Conservation (phyloP, 1,140 invertebrate genomes). For the Drepana arcuata region DNA sequence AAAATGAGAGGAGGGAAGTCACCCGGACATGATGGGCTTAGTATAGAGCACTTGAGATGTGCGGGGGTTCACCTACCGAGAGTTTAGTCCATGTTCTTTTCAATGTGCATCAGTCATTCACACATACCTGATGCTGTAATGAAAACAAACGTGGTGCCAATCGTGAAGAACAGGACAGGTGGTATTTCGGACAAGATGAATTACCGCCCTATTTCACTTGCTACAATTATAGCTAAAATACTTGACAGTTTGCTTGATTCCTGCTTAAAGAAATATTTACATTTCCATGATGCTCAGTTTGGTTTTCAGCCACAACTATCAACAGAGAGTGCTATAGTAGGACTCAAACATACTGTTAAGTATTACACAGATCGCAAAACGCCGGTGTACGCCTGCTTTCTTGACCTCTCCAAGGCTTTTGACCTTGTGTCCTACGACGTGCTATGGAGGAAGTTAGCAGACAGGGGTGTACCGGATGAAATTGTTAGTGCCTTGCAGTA, state of each 20-base stretch:
- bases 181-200: neutral
- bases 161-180: neutral
- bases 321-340: neutral
- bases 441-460: neutral
- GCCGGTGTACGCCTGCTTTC: too few species aligned
- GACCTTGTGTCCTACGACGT: too few species aligned
- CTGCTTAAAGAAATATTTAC: neutral
- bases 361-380: neutral
- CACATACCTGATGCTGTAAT: neutral
- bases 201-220: neutral
- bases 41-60: neutral
- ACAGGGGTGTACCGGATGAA: neutral
- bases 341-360: constrained; percentile 1
- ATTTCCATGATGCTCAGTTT: constrained; percentile 1
- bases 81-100: neutral
- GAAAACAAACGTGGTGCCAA: constrained; percentile 1
- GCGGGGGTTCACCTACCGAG: neutral
- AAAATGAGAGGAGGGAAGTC: neutral
- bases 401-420: too few species aligned
- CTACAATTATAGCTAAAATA: neutral
- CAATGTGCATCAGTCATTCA: neutral
- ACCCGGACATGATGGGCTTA: neutral
- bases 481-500: neutral
- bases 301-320: constrained; percentile 1
- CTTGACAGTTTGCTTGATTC: neutral